Conservation (phyloP, 2,797 vertebrate genomes). For the Furcifer pardalis region DNA sequence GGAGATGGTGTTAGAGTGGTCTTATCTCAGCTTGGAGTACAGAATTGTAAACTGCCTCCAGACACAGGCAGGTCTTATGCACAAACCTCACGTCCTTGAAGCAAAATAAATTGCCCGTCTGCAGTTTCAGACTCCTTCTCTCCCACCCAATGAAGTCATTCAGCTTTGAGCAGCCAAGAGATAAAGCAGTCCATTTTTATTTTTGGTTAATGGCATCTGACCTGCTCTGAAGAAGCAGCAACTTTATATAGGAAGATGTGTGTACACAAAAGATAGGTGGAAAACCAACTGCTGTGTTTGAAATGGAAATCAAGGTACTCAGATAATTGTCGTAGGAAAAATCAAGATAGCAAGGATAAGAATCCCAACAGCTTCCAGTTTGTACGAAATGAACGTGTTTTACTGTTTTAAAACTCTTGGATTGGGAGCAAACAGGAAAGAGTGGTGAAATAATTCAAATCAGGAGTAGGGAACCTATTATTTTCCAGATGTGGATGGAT, state of each 20-base stretch:
- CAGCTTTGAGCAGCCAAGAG: constrained; percentile 1
- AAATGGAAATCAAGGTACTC: constrained; percentile 18
- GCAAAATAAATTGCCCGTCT: constrained; percentile 12
- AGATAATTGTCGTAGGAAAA: neutral
- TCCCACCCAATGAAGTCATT: neutral
- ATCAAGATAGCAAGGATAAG: neutral
- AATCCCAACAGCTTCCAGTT: constrained; percentile 10
- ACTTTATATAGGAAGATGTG: neutral
- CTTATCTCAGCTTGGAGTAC: neutral
- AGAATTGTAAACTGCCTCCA: neutral
- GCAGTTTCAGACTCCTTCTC: neutral
- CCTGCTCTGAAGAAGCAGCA: neutral
- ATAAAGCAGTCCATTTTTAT: constrained; percentile 26
- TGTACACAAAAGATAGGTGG: too few species aligned
- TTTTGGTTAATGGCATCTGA: neutral
- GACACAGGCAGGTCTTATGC: neutral
- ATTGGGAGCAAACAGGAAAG: neutral
- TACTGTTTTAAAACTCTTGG: constrained; percentile 10
- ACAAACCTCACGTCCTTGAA: neutral
- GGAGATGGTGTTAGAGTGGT: neutral
- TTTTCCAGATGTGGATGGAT: neutral
- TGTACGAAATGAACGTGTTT: constrained; percentile 9
- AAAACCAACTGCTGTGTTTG: neutral
- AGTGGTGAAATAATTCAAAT: neutral
- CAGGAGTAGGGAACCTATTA: neutral